A percentile compares a stretch with the other conserved stretches of the same genome.
phyloP scores from a whole-genome alignment of 2,797 vertebrate genomes.

The Myiothlypis chrysogaster region DNA sequence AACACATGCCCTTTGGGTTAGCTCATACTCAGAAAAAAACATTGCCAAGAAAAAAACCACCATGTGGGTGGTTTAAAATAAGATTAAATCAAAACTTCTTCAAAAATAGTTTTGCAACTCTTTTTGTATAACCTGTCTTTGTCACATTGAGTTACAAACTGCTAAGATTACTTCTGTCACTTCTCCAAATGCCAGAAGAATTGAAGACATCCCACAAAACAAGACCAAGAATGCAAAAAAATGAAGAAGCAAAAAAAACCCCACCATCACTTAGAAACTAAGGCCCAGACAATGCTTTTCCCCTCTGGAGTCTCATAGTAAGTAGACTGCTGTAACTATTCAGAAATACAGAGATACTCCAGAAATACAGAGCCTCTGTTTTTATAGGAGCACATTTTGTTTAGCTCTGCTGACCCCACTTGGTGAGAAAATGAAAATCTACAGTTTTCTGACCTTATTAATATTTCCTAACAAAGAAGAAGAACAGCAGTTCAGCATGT shows the following conservation, averaged over 20 bases:
- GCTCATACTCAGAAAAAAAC: background rate
- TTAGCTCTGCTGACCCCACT: background rate
- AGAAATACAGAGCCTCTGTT: background rate
- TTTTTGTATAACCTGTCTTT: background rate
- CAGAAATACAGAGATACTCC: background rate
- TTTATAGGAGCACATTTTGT: background rate
- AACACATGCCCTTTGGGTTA: background rate
- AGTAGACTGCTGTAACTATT: background rate
- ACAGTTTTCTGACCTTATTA: background rate
- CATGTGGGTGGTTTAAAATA: background rate
- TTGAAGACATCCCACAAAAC: background rate
- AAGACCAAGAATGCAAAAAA: background rate
- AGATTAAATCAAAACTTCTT: background rate
- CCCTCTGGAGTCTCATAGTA: background rate
- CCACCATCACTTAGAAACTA: background rate
- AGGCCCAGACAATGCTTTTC: background rate
- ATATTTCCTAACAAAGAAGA: background rate
- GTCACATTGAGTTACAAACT: background rate
- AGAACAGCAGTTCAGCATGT: background rate
- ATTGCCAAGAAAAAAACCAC: background rate
- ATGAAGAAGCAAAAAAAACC: background rate
- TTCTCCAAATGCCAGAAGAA: background rate
- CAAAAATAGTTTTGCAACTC: background rate
- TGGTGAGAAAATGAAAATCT: background rate
- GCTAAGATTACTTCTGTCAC: background rate